These are phyloP conservation scores for Eulemur rufifrons DNA, from an alignment of 2,113 vertebrate species.

Conservation along the genomic window DNA sequence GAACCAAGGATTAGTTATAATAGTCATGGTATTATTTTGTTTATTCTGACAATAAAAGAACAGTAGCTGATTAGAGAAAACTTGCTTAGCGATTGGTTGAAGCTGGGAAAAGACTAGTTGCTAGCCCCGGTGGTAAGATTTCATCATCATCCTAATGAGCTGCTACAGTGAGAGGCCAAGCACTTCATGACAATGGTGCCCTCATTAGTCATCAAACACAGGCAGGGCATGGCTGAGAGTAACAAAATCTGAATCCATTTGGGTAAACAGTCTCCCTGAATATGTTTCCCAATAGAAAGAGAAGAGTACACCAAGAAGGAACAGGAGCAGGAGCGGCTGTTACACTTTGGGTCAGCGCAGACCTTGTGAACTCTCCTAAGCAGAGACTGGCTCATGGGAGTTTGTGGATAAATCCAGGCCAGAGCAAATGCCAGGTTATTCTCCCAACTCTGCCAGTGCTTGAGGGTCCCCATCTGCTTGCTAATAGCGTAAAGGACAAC, in stretches of 20 bases:
- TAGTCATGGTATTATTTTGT: not conserved
- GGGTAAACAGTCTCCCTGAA: not conserved
- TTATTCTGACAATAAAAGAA: not conserved
- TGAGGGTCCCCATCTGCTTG: not conserved
- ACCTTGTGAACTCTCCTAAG: not conserved
- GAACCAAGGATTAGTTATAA: not conserved
- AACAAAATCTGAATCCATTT: not conserved
- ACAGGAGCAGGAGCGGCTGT: too few relatives aligned
- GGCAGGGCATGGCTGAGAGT: not conserved
- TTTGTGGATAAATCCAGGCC: not conserved
- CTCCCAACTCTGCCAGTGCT: not conserved
- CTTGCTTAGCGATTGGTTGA: not conserved
- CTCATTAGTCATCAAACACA: not conserved
- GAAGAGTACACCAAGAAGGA: not conserved
- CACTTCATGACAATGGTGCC: rapidly evolving
- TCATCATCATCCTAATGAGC: not conserved
- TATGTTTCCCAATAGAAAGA: not conserved
- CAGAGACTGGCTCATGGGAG: not conserved
- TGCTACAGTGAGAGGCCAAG: not conserved
- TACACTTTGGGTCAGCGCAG: rapidly evolving
- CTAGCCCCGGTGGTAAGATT: not conserved
- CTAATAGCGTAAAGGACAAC: not conserved
- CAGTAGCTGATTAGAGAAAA: not conserved
- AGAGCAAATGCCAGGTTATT: not conserved
- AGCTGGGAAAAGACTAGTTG: not conserved